Base-by-base conservation (phyloP, 1,140 invertebrate species). In the Grapholita molesta region DNA sequence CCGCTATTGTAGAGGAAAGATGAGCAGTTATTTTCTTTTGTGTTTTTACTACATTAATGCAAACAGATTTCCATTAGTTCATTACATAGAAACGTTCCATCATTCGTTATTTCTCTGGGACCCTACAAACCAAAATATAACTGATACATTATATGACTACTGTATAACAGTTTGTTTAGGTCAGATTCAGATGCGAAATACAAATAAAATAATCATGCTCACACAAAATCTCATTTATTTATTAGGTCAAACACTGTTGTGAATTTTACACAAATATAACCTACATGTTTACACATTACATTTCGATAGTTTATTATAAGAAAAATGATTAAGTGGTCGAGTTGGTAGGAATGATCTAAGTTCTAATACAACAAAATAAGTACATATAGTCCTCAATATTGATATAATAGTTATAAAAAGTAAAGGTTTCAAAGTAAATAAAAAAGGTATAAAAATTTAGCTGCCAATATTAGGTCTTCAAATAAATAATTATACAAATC, bases 151-250 rank as follows among this genome's bases (percentile, higher is more conserved):
- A n/a, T n/a, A n/a, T n/a, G n/a, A n/a, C n/a, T n/a, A n/a, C 2
- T 21, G 1, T 9, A 48, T 21, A 48, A 48, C 15, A 21, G 6
- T 21, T n/a, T n/a, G n/a, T n/a, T n/a, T n/a, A 48, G 42, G 42
- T 48, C 4, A 21, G n/a, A 9, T 48, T 48, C 4, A 21, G n/a
- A 9, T 48, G 21, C n/a, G 11, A 28, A 28, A 61, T 15, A 28
- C 6, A 32, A 53, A 67, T 67, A 67, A 67, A 55, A 67, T 15
- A 24, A 21, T 53, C 28, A 24, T 35, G 32, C 70, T 69, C 72
- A 73, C 72, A 68, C 72, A 68, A 70, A 66, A 68, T 32, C 57
- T 70, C 70, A 71, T 71, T 73, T 64, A 68, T 68, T 68, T 25
- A 61, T 21, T 48, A 18, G 6, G 72, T 73, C 70, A 32, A 61